phyloP scores from a whole-genome alignment of 2,888 invertebrate genomes.

The Hemistola chrysoprasaria region DNA sequence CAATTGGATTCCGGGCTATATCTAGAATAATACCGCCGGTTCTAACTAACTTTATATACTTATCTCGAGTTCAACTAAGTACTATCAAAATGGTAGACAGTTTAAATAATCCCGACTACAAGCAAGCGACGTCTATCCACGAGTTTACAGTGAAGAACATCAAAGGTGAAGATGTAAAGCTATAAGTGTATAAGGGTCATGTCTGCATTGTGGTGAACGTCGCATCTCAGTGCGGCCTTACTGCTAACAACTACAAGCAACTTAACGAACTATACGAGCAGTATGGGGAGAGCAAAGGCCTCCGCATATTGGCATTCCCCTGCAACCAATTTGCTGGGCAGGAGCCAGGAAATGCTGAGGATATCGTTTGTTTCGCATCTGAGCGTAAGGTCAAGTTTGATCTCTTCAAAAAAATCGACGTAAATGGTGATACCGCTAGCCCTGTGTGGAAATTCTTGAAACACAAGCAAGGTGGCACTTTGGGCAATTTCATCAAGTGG shows the following conservation, averaged over 20 bases:
- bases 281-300: constrained; percentile 85
- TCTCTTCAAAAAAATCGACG: constrained; percentile 86
- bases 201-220: constrained; percentile 94
- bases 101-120: constrained; percentile 82
- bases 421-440: constrained; percentile 84
- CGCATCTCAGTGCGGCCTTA: constrained; percentile 93
- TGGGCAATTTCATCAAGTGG: no score
- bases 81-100: constrained; percentile 60
- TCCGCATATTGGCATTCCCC: no score
- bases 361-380: constrained; percentile 84
- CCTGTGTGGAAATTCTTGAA: constrained; percentile 87
- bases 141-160: constrained; percentile 91
- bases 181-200: constrained; percentile 91
- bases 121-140: constrained; percentile 88
- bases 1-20: constrained; percentile 61
- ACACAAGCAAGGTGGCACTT: no score
- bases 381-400: constrained; percentile 86
- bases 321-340: constrained; percentile 92
- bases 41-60: constrained; percentile 55
- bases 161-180: constrained; percentile 89
- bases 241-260: constrained; percentile 91
- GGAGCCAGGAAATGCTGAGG: constrained; percentile 85
- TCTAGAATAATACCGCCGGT: constrained; percentile 59
- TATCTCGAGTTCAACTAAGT: constrained; percentile 61
- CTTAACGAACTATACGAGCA: constrained; percentile 89